Evolutionary conservation across 2,113 vertebrate genomes (phyloP).

Genomic region (Gopherus flavomarginatus): DNA sequence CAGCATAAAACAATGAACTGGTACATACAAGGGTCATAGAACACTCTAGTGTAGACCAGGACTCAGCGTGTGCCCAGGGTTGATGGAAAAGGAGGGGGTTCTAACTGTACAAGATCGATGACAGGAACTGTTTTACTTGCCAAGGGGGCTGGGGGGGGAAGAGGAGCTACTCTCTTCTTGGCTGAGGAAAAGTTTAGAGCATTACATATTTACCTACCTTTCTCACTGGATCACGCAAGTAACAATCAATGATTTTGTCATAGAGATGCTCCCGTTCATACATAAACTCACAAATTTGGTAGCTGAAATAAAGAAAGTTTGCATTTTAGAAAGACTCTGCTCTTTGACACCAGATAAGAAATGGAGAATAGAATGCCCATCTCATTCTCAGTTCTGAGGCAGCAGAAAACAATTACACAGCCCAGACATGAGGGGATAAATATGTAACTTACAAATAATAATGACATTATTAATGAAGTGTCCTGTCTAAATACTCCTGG

Average conservation of each 20-base stretch:
- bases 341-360: not conserved
- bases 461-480: not conserved
- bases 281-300: constrained; percentile 97
- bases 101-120: not conserved
- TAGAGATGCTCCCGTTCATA: constrained; percentile 93
- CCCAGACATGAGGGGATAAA: not conserved
- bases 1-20: not conserved
- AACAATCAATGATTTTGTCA: constrained; percentile 93
- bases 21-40: not conserved
- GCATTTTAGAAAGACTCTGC: not conserved
- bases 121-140: not conserved
- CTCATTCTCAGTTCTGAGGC: not conserved
- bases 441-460: not conserved
- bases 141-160: too few species aligned
- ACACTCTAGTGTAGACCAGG: not conserved
- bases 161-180: too few species aligned
- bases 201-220: constrained; percentile 80
- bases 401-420: not conserved
- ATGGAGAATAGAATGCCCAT: not conserved
- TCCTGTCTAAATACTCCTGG: not conserved
- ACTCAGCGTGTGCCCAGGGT: not conserved
- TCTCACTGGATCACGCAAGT: constrained; percentile 91
- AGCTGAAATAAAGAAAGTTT: constrained; percentile 80
- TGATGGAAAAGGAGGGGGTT: not conserved
- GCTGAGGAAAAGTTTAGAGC: not conserved